Conservation (phyloP, 2,888 invertebrate genomes). For the Meghimatium bilineatum region DNA sequence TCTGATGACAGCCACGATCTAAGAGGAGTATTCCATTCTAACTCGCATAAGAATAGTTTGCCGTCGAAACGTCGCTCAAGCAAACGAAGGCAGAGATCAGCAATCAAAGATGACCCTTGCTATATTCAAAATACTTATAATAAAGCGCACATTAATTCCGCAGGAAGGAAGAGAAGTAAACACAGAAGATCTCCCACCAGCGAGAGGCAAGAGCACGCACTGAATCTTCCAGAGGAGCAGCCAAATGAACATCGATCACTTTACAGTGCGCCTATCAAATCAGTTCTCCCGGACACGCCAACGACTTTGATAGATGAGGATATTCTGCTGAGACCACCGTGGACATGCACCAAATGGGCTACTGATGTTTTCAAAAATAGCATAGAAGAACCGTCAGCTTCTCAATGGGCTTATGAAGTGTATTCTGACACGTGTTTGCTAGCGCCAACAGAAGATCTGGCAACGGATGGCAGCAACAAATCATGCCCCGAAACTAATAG, state of each 20-base stretch:
- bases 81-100: not conserved
- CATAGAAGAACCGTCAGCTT: not conserved
- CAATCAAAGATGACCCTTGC: not conserved
- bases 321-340: not conserved
- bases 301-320: not conserved
- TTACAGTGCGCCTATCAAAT: too few relatives aligned
- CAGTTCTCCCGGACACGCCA: not conserved
- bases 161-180: not conserved
- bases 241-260: not conserved
- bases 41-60: not conserved
- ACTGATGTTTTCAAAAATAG: not conserved
- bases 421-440: constrained; percentile 17
- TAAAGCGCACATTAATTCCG: not conserved
- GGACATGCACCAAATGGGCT: constrained; percentile 26
- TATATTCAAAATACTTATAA: not conserved
- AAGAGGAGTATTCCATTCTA: not conserved
- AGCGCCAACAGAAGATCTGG: not conserved
- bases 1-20: not conserved
- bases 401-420: constrained; percentile 23
- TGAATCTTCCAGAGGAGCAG: too few relatives aligned
- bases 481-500: not conserved
- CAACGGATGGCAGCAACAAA: not conserved
- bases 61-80: not conserved
- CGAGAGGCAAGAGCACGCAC: not conserved
- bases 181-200: not conserved